Conservation (phyloP, 2,888 invertebrate species). For the Aphodius sticticus region DNA sequence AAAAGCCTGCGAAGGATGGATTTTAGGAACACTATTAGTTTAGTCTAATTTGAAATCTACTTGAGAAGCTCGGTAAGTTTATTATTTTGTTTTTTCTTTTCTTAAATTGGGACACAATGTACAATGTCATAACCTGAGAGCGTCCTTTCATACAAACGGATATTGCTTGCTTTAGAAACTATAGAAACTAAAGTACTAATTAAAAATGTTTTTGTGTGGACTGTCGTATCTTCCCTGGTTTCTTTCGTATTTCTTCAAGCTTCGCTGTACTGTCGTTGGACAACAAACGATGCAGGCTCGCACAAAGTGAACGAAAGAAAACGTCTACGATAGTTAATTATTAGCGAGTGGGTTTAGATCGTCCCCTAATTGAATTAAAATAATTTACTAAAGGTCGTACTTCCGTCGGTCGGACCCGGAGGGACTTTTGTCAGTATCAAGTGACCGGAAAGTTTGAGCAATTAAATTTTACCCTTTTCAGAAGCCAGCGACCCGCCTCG, state of each 20-base stretch:
- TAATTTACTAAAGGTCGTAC: constrained; percentile 27
- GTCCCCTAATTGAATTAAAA: constrained; percentile 31
- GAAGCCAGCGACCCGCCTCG: constrained; percentile 13
- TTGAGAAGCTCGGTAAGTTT: too few relatives aligned
- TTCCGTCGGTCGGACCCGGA: constrained; percentile 24
- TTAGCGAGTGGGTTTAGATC: background rate
- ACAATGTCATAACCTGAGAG: too few relatives aligned
- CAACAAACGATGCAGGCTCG: background rate
- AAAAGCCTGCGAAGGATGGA: too few relatives aligned
- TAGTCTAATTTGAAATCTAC: too few relatives aligned
- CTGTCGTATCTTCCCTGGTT: background rate
- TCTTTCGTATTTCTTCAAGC: background rate
- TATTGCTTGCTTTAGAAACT: too few relatives aligned
- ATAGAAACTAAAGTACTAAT: background rate
- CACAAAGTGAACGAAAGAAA: background rate
- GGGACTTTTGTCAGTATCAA: constrained; percentile 38
- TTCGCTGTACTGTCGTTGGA: background rate
- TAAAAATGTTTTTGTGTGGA: background rate
- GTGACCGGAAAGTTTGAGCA: constrained; percentile 44
- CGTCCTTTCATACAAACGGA: too few relatives aligned
- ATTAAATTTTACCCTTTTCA: constrained; percentile 41
- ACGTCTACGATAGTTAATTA: background rate
- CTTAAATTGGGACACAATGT: too few relatives aligned
- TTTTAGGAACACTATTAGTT: too few relatives aligned
- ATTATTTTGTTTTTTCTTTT: too few relatives aligned